Base-by-base conservation (phyloP, 2,113 vertebrate genomes). In the Apistogramma diplotaenia region DNA sequence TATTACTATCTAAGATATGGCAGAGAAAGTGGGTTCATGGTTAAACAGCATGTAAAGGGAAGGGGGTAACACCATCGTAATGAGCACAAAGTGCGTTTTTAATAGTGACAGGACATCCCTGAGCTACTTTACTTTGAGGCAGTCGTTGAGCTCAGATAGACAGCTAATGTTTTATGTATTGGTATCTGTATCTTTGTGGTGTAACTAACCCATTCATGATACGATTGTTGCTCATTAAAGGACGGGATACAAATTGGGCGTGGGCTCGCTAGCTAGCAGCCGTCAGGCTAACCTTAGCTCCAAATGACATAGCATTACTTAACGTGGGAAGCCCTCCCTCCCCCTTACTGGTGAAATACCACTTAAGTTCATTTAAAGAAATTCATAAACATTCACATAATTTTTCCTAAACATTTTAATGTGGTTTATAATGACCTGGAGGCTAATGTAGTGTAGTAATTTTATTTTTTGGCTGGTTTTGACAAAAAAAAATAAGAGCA, bases 251-350 rank as follows among this genome's bases (percentile, higher is more conserved):
- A 67, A 58, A 46, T 51, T 85, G 91, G 91, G 91, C 89, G 93
- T 90, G n/a, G 89, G 79, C 88, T 89, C 8, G 88, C 76, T 78
- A 85, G 85, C 91, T 88, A 91, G 84, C 85, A 72, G 51, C 72
- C 4, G 67, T 21, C 6, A 60, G 10, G 90, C 87, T 88, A 89
- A 83, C 58, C 27, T n/a, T 79, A 74, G 82, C 88, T 37, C 23
- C 72, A 33, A 13, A 37, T 82, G 55, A 59, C 57, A 82, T 59
- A 46, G 58, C 81, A 33, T 70, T 49, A 82, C 65, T 83, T 35
- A 33, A 81, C 62, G 31, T 6, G 6, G 51, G 40, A 46, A 4
- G n/a, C 18, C 13, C 1, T 1, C 5, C 8, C 16, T 40, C 8
- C 10, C 35, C 35, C 16, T 65, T 25, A 43, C 6, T 9, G 21